These are phyloP conservation scores for human DNA, from an alignment of 2,113 vertebrate species.

Conservation along the genomic window GRCh38 chr17:6026001-6026500, in stretches of 20 bases:
- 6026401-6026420: background rate
- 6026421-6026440: background rate
- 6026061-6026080: background rate
- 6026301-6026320: background rate
- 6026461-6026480: background rate
- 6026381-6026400: too few relatives aligned
- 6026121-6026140: background rate
- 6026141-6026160: background rate
- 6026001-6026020: too few relatives aligned
- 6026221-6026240: background rate
- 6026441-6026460: background rate
- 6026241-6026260: background rate
- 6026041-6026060: rapidly evolving
- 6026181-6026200: background rate
- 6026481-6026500: background rate
- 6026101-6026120: background rate
- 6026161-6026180: background rate
- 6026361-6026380: rapidly evolving
- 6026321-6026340: background rate
- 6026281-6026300: background rate
- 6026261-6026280: background rate
- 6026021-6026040: background rate
- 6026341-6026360: too few relatives aligned
- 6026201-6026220: background rate
- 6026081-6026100: background rate